These are phyloP conservation scores for Hystrix cristata DNA, from an alignment of 2,113 vertebrate species.

Conservation along the genomic window DNA sequence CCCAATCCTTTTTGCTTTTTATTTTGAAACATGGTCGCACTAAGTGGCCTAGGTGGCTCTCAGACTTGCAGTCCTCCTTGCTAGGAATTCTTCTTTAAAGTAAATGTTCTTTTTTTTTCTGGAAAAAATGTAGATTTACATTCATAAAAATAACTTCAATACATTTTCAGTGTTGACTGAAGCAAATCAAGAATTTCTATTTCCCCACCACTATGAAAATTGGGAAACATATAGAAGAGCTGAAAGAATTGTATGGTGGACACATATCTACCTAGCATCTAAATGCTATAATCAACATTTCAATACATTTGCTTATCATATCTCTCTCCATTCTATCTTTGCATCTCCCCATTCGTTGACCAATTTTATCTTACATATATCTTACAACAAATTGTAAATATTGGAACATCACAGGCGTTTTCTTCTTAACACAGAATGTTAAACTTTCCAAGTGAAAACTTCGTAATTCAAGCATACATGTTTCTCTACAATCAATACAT, in stretches of 20 bases:
- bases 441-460: not conserved
- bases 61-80: not conserved
- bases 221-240: not conserved
- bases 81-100: not conserved
- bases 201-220: not conserved
- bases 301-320: not conserved
- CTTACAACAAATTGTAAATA: not conserved
- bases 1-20: not conserved
- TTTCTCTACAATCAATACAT: not conserved
- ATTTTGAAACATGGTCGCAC: not conserved
- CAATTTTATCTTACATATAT: not conserved
- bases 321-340: not conserved
- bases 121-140: not conserved
- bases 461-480: not conserved
- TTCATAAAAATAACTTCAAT: not conserved
- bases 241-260: not conserved
- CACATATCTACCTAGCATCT: not conserved
- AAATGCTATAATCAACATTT: not conserved
- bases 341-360: not conserved
- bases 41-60: not conserved
- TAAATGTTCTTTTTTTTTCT: not conserved
- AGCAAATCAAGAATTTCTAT: not conserved
- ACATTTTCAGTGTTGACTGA: not conserved
- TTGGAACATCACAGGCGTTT: not conserved
- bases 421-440: not conserved